Conservation (phyloP, 2,888 invertebrate species). For the Alloscopus bannaensis region DNA sequence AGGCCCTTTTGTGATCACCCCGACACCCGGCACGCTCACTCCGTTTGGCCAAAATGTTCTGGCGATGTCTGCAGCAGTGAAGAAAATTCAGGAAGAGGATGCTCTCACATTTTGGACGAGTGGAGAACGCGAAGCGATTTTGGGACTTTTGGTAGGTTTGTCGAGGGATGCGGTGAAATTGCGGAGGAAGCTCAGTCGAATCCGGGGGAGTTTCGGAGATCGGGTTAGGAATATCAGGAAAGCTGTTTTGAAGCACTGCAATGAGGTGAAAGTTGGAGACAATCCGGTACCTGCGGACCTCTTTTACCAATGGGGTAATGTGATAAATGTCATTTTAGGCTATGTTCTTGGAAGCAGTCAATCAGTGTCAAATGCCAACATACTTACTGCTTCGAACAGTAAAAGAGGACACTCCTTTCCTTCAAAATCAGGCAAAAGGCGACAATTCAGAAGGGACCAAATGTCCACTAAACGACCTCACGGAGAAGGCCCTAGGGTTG, state of each 20-base stretch:
- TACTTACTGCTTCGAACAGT: too few relatives aligned
- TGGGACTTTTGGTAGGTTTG: constrained; percentile 26
- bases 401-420: not conserved
- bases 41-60: constrained; percentile 32
- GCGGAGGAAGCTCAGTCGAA: constrained; percentile 47
- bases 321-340: too few relatives aligned
- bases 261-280: constrained; percentile 17
- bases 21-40: constrained; percentile 3
- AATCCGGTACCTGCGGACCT: constrained; percentile 34
- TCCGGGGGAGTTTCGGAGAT: constrained; percentile 33
- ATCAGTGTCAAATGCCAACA: too few relatives aligned
- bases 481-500: too few relatives aligned
- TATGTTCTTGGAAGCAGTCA: not conserved
- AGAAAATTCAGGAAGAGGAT: constrained; percentile 51
- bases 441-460: not conserved
- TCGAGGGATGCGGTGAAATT: constrained; percentile 50
- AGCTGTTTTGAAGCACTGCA: constrained; percentile 14
- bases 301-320: constrained; percentile 46
- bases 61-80: constrained; percentile 39
- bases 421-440: not conserved
- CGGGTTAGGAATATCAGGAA: constrained; percentile 23
- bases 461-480: too few relatives aligned
- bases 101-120: constrained; percentile 56
- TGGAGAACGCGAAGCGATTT: constrained; percentile 28
- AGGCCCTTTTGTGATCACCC: not conserved